phyloP scores from a whole-genome alignment of 2,888 invertebrate species.

The Diaphora mendica region DNA sequence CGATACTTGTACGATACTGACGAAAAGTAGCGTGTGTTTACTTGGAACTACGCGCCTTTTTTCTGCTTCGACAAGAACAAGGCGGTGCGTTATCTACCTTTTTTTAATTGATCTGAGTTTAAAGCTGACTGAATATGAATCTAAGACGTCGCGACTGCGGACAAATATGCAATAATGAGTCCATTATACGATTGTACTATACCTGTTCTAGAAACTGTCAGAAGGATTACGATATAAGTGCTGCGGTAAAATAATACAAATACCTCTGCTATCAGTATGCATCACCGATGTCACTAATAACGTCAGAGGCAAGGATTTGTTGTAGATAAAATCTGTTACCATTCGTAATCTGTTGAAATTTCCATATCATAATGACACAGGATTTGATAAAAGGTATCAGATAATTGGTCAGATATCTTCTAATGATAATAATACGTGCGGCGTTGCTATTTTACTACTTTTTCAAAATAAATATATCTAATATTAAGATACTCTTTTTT shows the following conservation, averaged over 20 bases:
- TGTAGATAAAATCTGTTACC: slow-evolving; percentile 23
- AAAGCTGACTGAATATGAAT: background rate
- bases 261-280: slow-evolving; percentile 23
- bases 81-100: too few species aligned
- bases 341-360: slow-evolving; percentile 14
- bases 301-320: slow-evolving; percentile 28
- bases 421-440: background rate
- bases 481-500: background rate
- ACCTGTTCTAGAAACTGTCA: background rate
- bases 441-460: background rate
- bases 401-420: slow-evolving; percentile 14
- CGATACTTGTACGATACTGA: too few species aligned
- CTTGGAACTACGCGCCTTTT: too few species aligned
- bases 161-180: background rate
- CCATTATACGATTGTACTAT: background rate
- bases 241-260: slow-evolving; percentile 1
- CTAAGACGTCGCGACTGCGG: background rate
- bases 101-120: too few species aligned
- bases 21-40: too few species aligned
- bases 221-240: background rate
- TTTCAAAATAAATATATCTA: background rate
- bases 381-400: slow-evolving; percentile 41
- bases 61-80: too few species aligned
- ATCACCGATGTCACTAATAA: slow-evolving; percentile 15
- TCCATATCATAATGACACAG: slow-evolving; percentile 7